phyloP scores from a whole-genome alignment of 2,888 invertebrate genomes.

The Melinaea menophilus region DNA sequence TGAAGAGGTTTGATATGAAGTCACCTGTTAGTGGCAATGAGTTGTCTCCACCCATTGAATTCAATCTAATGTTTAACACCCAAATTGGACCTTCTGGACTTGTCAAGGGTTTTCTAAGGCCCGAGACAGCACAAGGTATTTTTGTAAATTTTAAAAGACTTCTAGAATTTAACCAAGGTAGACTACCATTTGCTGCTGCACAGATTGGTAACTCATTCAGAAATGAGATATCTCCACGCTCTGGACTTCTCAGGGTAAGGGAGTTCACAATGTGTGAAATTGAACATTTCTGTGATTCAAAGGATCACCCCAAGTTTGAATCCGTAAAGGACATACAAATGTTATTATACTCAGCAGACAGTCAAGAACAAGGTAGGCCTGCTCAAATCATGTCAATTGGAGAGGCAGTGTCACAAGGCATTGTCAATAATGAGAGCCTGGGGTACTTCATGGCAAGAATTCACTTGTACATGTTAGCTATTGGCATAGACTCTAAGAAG shows the following conservation, averaged over 20 bases:
- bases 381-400: constrained; percentile 88
- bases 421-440: constrained; percentile 97
- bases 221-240: constrained; percentile 99
- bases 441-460: constrained; percentile 99
- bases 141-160: constrained; percentile 99
- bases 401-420: constrained; percentile 89
- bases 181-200: constrained; percentile 97
- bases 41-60: constrained; percentile 96
- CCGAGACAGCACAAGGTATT: constrained; percentile 99
- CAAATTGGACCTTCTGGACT: constrained; percentile 98
- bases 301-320: constrained; percentile 93
- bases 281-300: constrained; percentile 99
- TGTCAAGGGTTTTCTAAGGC: constrained; percentile 95
- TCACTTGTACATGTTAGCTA: constrained; percentile 89
- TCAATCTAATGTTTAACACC: constrained; percentile 99
- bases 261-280: constrained; percentile 99
- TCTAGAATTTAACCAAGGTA: constrained; percentile 97
- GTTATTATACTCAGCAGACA: constrained; percentile 94
- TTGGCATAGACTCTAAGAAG: constrained; percentile 91
- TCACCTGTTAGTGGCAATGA: constrained; percentile 97
- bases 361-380: constrained; percentile 98
- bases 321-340: constrained; percentile 85
- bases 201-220: constrained; percentile 99
- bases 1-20: constrained; percentile 93
- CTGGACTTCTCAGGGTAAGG: constrained; percentile 95